A percentile compares a stretch with the other conserved stretches of the same genome.
phyloP scores from a whole-genome alignment of 2,888 invertebrate genomes.

The Leucozona laternaria region DNA sequence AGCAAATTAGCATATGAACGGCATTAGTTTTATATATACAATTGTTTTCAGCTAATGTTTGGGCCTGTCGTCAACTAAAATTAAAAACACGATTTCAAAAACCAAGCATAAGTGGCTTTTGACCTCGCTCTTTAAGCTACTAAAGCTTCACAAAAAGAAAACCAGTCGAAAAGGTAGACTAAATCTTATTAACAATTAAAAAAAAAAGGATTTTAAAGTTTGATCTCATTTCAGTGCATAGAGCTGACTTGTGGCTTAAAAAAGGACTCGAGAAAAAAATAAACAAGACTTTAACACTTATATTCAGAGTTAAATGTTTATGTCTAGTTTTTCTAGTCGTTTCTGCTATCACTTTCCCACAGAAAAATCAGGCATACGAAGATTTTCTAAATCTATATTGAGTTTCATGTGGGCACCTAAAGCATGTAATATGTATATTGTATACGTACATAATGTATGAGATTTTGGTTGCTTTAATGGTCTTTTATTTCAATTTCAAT shows the following conservation, averaged over 20 bases:
- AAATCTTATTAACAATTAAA: not conserved
- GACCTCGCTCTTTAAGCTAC: not conserved
- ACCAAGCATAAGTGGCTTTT: not conserved
- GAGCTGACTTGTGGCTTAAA: not conserved
- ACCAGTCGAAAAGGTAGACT: not conserved
- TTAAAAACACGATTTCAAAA: not conserved
- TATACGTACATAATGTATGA: no score
- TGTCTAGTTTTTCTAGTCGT: no score
- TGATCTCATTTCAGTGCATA: not conserved
- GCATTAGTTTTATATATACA: no score
- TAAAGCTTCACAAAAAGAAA: not conserved
- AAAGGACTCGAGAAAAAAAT: not conserved
- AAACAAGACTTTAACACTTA: not conserved
- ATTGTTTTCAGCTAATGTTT: no score
- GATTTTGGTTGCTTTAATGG: not conserved
- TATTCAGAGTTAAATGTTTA: no score
- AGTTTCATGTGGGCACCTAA: conserved; percentile 17
- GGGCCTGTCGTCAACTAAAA: no score
- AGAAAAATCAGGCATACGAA: no score
- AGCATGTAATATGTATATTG: not conserved
- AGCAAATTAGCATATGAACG: no score
- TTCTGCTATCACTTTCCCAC: no score
- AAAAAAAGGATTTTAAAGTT: not conserved
- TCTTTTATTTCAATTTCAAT: conserved; percentile 10
- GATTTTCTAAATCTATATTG: no score